A percentile compares a stretch with the other conserved stretches of the same genome.
phyloP scores from a whole-genome alignment of 2,888 invertebrate genomes.

The Noctua fimbriata region DNA sequence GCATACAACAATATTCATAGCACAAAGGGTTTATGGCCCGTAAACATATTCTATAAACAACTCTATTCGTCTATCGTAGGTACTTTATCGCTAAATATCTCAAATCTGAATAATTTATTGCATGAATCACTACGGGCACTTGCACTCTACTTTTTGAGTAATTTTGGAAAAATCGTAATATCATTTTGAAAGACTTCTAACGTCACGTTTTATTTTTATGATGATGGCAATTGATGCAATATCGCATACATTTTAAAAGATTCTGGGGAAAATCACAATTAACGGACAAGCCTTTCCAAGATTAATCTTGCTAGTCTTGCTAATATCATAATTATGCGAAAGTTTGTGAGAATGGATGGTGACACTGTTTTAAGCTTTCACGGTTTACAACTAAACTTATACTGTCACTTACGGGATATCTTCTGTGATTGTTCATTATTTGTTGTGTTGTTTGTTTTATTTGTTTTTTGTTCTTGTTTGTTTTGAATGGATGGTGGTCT shows the following conservation, averaged over 20 bases:
- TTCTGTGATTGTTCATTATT: no score
- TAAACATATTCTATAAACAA: not conserved
- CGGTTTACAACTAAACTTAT: no score
- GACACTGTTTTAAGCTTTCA: no score
- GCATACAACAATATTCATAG: constrained; percentile 20
- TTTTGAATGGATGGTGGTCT: not conserved
- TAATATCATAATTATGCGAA: not conserved
- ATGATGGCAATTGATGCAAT: not conserved
- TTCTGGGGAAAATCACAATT: not conserved
- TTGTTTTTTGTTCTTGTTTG: no score
- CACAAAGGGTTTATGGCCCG: constrained; percentile 1
- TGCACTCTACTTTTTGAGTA: not conserved
- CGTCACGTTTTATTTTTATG: not conserved
- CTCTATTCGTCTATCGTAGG: not conserved
- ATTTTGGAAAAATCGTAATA: not conserved
- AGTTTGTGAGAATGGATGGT: not conserved
- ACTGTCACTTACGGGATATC: no score
- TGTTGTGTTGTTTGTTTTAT: no score
- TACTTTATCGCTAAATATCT: not conserved
- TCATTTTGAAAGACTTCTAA: not conserved
- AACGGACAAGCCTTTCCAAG: not conserved
- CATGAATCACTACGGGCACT: not conserved
- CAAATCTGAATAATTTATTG: not conserved
- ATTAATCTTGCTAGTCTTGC: not conserved
- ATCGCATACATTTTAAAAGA: not conserved